A percentile compares a stretch with the other conserved stretches of the same genome.
phyloP scores from a whole-genome alignment of 2,888 invertebrate genomes.

The Synergus itoensis region DNA sequence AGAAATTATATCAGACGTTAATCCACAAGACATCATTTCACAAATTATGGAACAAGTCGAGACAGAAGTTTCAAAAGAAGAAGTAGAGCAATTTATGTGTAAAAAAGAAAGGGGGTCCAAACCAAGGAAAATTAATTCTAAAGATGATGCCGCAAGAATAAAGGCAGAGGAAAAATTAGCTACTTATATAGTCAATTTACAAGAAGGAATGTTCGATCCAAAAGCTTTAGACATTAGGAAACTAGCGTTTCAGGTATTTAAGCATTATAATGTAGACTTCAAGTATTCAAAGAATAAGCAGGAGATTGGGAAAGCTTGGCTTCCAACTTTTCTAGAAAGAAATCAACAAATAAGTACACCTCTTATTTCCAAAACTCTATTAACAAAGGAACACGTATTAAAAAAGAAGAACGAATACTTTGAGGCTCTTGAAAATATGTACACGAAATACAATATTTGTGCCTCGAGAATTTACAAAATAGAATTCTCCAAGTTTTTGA shows the following conservation, averaged over 20 bases:
- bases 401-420: constrained; percentile 9
- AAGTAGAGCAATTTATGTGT: not conserved
- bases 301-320: not conserved
- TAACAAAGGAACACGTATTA: not conserved
- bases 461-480: not conserved
- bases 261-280: not conserved
- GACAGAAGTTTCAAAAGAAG: not conserved
- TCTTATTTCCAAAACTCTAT: not conserved
- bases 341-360: not conserved
- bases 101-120: not conserved
- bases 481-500: not conserved
- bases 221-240: not conserved
- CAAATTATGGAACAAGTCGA: not conserved
- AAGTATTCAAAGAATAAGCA: not conserved
- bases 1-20: not conserved
- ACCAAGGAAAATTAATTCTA: not conserved
- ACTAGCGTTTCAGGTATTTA: not conserved
- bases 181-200: not conserved
- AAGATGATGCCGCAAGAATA: not conserved
- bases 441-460: not conserved
- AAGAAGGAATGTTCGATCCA: not conserved
- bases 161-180: not conserved
- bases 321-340: not conserved
- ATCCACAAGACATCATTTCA: not conserved
- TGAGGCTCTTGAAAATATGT: not conserved